Conservation (phyloP, 2,888 invertebrate species). For the Eucriotettix oculatus region DNA sequence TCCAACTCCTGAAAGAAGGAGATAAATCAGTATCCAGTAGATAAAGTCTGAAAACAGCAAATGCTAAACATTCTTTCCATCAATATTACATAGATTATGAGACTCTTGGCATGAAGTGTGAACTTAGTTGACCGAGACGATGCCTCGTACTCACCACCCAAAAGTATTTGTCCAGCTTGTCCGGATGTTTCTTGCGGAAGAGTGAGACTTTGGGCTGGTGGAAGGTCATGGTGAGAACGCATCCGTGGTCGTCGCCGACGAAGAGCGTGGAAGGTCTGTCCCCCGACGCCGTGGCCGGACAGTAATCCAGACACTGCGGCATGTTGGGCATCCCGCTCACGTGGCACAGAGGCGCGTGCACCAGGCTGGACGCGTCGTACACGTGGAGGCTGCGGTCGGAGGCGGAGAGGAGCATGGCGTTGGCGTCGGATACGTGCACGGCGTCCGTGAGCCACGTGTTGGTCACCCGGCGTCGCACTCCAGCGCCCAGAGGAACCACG, state of each 20-base stretch:
- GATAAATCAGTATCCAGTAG: not conserved
- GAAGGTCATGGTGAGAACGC: constrained; percentile 33
- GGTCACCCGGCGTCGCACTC: not conserved
- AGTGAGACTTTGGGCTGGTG: constrained; percentile 34
- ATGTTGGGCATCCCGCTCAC: constrained; percentile 38
- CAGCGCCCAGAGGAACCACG: not conserved
- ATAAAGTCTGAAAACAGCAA: not conserved
- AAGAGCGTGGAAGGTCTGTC: constrained; percentile 27
- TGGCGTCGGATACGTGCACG: constrained; percentile 36
- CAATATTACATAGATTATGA: no score
- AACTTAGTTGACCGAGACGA: no score
- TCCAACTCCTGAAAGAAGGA: constrained; percentile 31
- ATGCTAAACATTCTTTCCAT: no score
- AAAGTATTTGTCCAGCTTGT: constrained; percentile 36
- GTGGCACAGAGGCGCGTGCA: constrained; percentile 37
- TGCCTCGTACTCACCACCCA: constrained; percentile 33
- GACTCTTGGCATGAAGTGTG: no score
- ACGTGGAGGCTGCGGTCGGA: constrained; percentile 41
- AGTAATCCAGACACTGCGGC: constrained; percentile 34
- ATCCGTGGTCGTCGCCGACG: constrained; percentile 38
- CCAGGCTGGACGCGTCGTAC: constrained; percentile 37
- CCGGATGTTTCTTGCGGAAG: constrained; percentile 33
- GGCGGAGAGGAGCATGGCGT: constrained; percentile 34
- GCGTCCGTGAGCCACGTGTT: constrained; percentile 42
- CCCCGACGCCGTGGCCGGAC: constrained; percentile 16